Evolutionary conservation across 1,140 invertebrate species (phyloP), one percentile per base, ranked within the genome.

Genomic region (Aradophagus sp.): DNA sequence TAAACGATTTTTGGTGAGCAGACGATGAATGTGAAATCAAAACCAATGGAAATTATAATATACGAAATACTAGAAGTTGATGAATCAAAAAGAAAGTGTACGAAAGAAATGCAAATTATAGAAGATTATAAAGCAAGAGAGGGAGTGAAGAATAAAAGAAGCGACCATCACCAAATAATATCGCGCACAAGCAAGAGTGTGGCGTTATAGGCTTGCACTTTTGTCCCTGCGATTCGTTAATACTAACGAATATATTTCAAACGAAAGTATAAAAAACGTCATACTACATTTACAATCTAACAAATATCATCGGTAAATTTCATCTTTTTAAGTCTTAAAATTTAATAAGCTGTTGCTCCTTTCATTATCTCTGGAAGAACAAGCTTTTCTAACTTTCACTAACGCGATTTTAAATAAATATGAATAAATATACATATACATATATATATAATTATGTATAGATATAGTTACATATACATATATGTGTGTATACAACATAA

Each of bases 91-190:
- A n/a, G n/a, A n/a, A n/a, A n/a, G n/a, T n/a, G n/a, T n/a, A n/a
- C n/a, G n/a, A n/a, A n/a, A n/a, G n/a, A n/a, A n/a, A n/a, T n/a
- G n/a, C n/a, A n/a, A n/a, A n/a, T n/a, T n/a, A n/a, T n/a, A n/a
- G n/a, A n/a, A n/a, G n/a, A n/a, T n/a, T n/a, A n/a, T n/a, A n/a
- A n/a, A n/a, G n/a, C n/a, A n/a, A n/a, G n/a, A n/a, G n/a, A n/a
- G n/a, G n/a, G n/a, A n/a, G n/a, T n/a, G n/a, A n/a, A 78, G 77
- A 85, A 80, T 81, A 79, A 84, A 85, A 82, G 83, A 44, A 45
- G 47, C 73, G 52, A 59, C 20, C 69, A 69, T 56, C 50, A 65
- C 50, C 50, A n/a, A 29, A 29, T 48, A 50, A 48, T 10, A 17
- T 27, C 34, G 53, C 31, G 26, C 11, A 17, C 5, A 53, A 44